These are phyloP conservation scores for Ectemnius lituratus DNA, from an alignment of 2,888 invertebrate genomes.

Conservation along the genomic window DNA sequence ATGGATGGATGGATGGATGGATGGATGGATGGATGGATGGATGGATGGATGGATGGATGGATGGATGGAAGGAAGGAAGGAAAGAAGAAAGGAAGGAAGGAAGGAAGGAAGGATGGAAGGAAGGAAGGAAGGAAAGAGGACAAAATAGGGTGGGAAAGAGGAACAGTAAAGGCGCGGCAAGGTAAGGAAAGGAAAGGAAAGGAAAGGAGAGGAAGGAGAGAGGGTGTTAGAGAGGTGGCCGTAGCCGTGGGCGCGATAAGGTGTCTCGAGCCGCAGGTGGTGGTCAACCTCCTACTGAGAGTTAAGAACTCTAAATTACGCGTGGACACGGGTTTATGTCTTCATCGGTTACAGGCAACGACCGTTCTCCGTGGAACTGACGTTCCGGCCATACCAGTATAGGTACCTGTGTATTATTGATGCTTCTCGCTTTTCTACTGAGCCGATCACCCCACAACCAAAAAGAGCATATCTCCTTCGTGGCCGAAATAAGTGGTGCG, in stretches of 20 bases:
- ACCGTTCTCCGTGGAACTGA: constrained; percentile 58
- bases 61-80: too few relatives aligned
- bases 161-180: background rate
- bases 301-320: constrained; percentile 77
- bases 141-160: constrained; percentile 14
- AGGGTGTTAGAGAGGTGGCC: constrained; percentile 35
- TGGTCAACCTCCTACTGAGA: constrained; percentile 75
- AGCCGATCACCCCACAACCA: background rate
- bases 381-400: constrained; percentile 54
- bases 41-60: too few relatives aligned
- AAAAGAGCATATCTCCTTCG: background rate
- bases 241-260: constrained; percentile 70
- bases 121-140: constrained; percentile 8
- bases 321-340: constrained; percentile 75
- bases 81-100: constrained; percentile 13
- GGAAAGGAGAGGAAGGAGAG: constrained; percentile 29
- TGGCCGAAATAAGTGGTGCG: background rate
- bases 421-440: constrained; percentile 53
- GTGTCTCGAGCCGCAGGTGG: constrained; percentile 76
- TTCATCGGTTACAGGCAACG: constrained; percentile 72
- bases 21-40: too few relatives aligned
- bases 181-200: constrained; percentile 26
- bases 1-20: too few relatives aligned
- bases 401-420: constrained; percentile 50
- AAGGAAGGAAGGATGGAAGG: constrained; percentile 3